phyloP scores from a whole-genome alignment of 2,113 vertebrate genomes.

The Poeciliopsis turrubarensis region DNA sequence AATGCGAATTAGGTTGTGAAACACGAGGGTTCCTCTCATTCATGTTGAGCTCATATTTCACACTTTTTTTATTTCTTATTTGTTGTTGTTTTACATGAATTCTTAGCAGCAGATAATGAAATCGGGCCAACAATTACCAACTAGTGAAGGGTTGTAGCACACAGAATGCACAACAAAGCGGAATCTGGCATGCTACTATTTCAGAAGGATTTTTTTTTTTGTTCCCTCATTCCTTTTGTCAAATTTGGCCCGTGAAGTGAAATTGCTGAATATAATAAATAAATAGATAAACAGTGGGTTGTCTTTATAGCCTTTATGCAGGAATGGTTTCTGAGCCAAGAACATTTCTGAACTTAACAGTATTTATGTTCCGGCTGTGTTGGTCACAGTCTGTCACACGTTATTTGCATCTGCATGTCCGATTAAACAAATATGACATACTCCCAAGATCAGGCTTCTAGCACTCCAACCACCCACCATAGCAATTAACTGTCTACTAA shows the following conservation, averaged over 20 bases:
- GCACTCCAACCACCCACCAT: slow-evolving; percentile 78
- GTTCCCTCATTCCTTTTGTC: slow-evolving; percentile 63
- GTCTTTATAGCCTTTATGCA: slow-evolving; percentile 75
- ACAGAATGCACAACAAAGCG: slow-evolving; percentile 53
- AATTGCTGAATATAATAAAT: slow-evolving; percentile 76
- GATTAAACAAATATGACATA: slow-evolving; percentile 78
- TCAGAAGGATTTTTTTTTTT: slow-evolving; percentile 59
- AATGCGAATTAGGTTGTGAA: slow-evolving; percentile 72
- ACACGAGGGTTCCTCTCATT: slow-evolving; percentile 39
- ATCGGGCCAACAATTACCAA: slow-evolving; percentile 62
- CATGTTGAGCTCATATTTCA: slow-evolving; percentile 44
- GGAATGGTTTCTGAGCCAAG: slow-evolving; percentile 67
- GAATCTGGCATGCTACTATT: slow-evolving; percentile 57
- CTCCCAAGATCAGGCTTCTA: slow-evolving; percentile 78
- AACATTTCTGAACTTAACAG: slow-evolving; percentile 77
- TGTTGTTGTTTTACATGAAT: slow-evolving; percentile 42
- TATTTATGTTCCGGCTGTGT: slow-evolving; percentile 68
- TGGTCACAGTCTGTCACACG: slow-evolving; percentile 77
- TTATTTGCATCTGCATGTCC: slow-evolving; percentile 77
- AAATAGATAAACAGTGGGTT: slow-evolving; percentile 76
- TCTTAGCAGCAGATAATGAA: slow-evolving; percentile 46
- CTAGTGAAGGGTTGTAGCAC: slow-evolving; percentile 48
- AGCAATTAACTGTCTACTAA: slow-evolving; percentile 80
- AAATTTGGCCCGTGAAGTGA: slow-evolving; percentile 61
- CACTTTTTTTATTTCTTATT: slow-evolving; percentile 13